Base-by-base conservation (phyloP, 2,113 vertebrate species). In the Nerophis ophidion region DNA sequence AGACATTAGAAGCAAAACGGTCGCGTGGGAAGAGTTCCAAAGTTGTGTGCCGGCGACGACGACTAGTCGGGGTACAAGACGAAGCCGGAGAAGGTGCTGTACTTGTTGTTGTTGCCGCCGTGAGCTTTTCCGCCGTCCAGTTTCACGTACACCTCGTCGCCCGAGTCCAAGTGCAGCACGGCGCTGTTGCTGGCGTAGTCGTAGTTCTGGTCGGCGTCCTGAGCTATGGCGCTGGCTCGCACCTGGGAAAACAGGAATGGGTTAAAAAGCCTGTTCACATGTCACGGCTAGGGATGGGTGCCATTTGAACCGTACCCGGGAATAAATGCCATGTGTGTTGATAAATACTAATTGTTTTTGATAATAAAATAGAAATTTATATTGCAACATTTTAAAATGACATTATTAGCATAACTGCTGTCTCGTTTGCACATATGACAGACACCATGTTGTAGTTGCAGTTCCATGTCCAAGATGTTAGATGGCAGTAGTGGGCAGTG, bases 51-150 rank as follows among this genome's bases (percentile, higher is more conserved):
- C n/a, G n/a, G n/a, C 33, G 44, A 15, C 49, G 48, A 3, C 12
- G 57, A 42, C 13, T 89, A 96, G 83, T 97, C 94, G 0, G 94
- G 94, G 75, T 97, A 97, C 48, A 97, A 82, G 84, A 97, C 94
- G 77, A 97, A 97, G 71, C 95, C 95, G 14, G 95, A 97, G 89
- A 97, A 97, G 74, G 95, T 97, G 93, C 94, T 96, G 90, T 97
- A 97, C 84, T 97, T 96, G 87, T 97, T 96, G 87, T 95, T 97
- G 71, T 96, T 96, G 73, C 94, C 94, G 26, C 94, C 94, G 0
- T 97, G 95, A 4, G 95, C 94, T 85, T 97, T 97, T 58, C 95
- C 95, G 0, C 95, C 95, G 0, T 97, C 95, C 82, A 97, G 87
- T 74, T 97, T 97, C 81, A 97, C 93, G 0, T 97, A 97, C 52